Evolutionary conservation across 2,113 vertebrate species (phyloP).

Genomic region (Numida meleagris): DNA sequence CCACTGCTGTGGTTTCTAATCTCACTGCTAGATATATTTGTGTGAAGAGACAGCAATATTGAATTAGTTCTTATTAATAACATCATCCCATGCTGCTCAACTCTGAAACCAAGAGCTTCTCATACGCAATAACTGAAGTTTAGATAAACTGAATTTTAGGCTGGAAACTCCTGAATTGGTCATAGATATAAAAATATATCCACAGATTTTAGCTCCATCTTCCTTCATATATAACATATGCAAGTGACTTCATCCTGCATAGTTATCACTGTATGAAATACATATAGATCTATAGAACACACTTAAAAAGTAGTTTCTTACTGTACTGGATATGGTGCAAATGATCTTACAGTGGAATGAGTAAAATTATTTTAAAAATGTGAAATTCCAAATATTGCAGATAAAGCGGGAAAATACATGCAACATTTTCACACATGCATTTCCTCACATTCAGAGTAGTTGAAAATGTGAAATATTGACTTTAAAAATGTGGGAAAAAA

Average conservation of each 20-base stretch:
- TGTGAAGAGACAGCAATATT: not conserved
- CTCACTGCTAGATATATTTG: not conserved
- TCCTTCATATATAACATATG: not conserved
- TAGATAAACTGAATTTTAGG: too few species aligned
- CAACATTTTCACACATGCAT: not conserved
- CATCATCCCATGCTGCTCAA: not conserved
- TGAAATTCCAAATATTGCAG: not conserved
- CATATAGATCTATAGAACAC: not conserved
- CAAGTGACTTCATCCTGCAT: not conserved
- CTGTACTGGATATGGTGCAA: not conserved
- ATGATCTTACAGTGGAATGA: not conserved
- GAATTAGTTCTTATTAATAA: conserved; percentile 52
- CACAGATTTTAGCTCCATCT: not conserved
- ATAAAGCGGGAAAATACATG: not conserved
- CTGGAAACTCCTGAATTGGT: not conserved
- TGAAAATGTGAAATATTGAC: not conserved
- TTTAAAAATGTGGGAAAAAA: not conserved
- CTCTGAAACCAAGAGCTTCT: not conserved
- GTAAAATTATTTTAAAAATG: not conserved
- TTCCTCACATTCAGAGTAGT: not conserved
- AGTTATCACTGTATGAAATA: not conserved
- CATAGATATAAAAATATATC: not conserved
- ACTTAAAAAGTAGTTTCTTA: not conserved
- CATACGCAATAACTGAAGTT: not conserved
- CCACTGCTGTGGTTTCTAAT: not conserved